Evolutionary conservation across 1,140 invertebrate species (phyloP).

Genomic region (Cydia amplana): DNA sequence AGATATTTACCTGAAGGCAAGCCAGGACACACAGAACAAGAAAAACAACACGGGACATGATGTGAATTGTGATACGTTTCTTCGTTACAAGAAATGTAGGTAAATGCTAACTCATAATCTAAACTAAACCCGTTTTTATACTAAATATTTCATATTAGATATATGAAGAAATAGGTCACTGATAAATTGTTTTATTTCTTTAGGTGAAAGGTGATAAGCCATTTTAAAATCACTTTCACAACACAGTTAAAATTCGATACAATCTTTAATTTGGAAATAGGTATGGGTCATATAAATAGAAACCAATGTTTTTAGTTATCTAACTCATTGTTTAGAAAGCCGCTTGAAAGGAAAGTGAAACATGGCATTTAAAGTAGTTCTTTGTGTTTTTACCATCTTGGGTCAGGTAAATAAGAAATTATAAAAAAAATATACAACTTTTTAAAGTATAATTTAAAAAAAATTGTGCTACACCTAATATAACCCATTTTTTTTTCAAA

Average conservation of each 20-base stretch:
- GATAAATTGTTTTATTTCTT: background rate
- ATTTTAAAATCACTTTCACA: no score
- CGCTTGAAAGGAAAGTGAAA: background rate
- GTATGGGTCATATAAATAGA: background rate
- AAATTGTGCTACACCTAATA: background rate
- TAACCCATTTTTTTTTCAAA: no score
- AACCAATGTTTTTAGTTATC: background rate
- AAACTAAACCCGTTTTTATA: background rate
- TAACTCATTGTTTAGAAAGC: background rate
- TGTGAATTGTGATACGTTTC: background rate
- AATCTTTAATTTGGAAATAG: background rate
- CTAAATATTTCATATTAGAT: background rate
- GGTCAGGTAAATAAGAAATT: conserved; percentile 6
- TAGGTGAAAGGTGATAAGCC: background rate
- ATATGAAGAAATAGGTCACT: background rate
- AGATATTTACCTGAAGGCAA: conserved; percentile 39
- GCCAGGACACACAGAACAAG: conserved; percentile 44
- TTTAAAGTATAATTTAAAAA: no score
- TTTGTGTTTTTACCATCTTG: background rate
- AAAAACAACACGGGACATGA: conserved; percentile 40
- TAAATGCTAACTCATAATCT: no score
- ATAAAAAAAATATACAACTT: no score
- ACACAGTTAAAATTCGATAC: background rate
- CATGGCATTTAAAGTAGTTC: background rate
- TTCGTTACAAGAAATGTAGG: conserved; percentile 8